Percentiles rank a stretch among this genome's conserved stretches.
Evolutionary conservation across 2,888 invertebrate genomes (phyloP).

Genomic region (Torymus tubicola): DNA sequence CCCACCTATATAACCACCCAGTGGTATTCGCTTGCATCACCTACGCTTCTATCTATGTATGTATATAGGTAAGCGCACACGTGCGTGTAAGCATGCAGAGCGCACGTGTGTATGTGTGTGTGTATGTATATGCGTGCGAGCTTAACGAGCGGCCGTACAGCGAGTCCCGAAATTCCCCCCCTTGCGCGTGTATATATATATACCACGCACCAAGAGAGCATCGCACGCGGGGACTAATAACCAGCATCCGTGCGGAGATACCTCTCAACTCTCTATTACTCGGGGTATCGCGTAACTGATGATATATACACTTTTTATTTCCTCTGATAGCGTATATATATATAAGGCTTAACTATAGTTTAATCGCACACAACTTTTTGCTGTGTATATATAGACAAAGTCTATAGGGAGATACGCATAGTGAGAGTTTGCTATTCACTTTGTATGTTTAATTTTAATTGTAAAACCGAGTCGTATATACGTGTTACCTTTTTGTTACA

Average conservation of each 20-base stretch:
- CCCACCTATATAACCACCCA: no score
- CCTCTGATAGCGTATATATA: not conserved
- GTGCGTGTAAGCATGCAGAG: not conserved
- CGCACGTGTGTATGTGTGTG: not conserved
- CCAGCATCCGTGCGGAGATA: not conserved
- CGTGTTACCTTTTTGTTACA: no score
- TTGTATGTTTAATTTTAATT: no score
- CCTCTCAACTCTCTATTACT: not conserved
- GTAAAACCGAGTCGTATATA: no score
- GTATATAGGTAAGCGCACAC: not conserved
- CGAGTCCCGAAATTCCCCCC: conserved; percentile 6
- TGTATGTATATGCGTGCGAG: not conserved
- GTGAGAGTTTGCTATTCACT: no score
- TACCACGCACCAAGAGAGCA: not conserved
- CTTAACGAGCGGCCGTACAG: conserved; percentile 26
- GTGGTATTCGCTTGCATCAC: not conserved
- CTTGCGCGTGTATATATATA: no score
- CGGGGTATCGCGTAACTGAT: not conserved
- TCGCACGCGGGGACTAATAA: conserved; percentile 36
- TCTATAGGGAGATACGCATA: no score
- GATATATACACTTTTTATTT: conserved; percentile 6
- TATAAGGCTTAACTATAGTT: not conserved
- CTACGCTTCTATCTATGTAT: not conserved
- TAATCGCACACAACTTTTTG: not conserved
- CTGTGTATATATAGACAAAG: not conserved